Base-by-base conservation (phyloP, 1,140 invertebrate species). In the Euura lappo region DNA sequence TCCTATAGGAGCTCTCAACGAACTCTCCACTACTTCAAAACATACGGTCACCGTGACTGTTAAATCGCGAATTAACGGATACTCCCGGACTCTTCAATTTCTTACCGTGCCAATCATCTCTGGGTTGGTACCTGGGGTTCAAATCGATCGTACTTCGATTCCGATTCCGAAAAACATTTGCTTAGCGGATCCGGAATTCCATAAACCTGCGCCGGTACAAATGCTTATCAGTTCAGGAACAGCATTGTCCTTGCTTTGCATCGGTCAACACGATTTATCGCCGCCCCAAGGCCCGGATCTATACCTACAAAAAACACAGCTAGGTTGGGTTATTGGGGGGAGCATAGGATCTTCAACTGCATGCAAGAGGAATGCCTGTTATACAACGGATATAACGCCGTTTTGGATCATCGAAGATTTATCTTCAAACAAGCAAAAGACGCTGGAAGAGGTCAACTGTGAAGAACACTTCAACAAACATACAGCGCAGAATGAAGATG, bases 381-480 rank as follows among this genome's bases (percentile, higher is more conserved):
- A 51, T 51, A 11, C 47, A 51, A 7, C 47, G 11, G 47, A 70
- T 3, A 69, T 77, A 2, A 47, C 42, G 2, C 71, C 65, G 47
- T 79, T 79, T 44, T 75, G 76, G 77, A 71, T 74, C 66, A 73
- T 77, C 5, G 75, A 77, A 65, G 74, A 79, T 69, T 60, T 60
- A 2, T 5, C 13, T 6, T 67, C 45, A 43, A 7, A 7, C n/a
- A 68, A 28, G n/a, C 7, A 5, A n/a, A 43, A 43, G 45, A 42
- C 74, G 2, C 28, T 69, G 0, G 78, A 80, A 43, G 79, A 81
- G 47, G 44, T 28, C 28, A 10, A 6, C 45, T 81, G 79, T 65
- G 77, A 82, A 72, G 28, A 76, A 65, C 72, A 79, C 46, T 82
- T 79, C 70, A 28, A 65, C 11, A 71, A 78, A 69, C 77, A 71